A percentile compares a stretch with the other conserved stretches of the same genome.
Conservation (phyloP, 2,797 vertebrate genomes). For the Anguilla obscura region DNA sequence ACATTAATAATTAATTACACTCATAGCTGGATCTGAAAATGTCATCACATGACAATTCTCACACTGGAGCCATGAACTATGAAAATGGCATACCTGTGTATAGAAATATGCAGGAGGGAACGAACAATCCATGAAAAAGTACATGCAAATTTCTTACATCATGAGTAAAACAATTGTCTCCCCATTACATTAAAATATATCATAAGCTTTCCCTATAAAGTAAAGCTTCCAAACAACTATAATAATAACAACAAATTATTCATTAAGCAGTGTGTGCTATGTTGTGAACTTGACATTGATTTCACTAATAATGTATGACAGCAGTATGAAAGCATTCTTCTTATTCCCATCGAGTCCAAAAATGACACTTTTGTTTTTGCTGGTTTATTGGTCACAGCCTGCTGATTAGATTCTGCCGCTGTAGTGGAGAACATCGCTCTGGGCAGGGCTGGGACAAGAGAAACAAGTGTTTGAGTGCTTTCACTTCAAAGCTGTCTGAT, state of each 20-base stretch:
- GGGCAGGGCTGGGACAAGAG: background rate
- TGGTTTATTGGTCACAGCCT: background rate
- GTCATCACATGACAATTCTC: background rate
- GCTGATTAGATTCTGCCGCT: background rate
- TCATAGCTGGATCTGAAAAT: background rate
- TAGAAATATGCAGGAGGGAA: background rate
- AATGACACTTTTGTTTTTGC: too few relatives aligned
- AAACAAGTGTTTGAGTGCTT: background rate
- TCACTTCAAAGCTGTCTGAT: background rate
- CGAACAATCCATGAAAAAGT: background rate
- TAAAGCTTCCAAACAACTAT: background rate
- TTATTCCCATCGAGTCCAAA: background rate
- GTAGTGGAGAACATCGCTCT: background rate
- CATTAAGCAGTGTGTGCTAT: background rate
- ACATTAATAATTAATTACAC: background rate
- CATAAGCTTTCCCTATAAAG: too few relatives aligned
- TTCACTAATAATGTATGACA: background rate
- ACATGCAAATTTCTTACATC: too few relatives aligned
- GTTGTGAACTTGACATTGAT: background rate
- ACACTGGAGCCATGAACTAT: background rate
- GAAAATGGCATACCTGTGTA: background rate
- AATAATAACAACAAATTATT: too few relatives aligned
- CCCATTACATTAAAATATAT: too few relatives aligned
- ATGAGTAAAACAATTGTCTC: too few relatives aligned
- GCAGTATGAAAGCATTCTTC: background rate